Base-by-base conservation (phyloP, 2,888 invertebrate species). In the Clusia tigrina region DNA sequence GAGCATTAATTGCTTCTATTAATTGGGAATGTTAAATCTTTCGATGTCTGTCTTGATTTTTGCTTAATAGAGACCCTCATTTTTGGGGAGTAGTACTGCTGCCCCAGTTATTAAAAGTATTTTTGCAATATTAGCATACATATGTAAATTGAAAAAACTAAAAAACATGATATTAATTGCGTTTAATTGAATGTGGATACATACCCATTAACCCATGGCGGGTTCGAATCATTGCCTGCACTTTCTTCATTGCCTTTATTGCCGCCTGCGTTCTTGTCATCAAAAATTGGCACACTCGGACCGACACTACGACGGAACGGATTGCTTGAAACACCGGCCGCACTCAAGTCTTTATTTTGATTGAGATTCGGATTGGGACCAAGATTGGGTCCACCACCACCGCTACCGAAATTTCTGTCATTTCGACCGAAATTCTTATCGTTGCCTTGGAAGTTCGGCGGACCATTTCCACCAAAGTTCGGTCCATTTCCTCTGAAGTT, bases 271-370 rank as follows among this genome's bases (percentile, higher is more conserved):
- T 5, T 15, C 15, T 2, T n/a, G n/a, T 66, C 65, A 57, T 67
- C 69, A n/a, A 70, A 71, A 17, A 17, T 64, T 38, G 69, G 64
- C 0, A 32, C 46, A 12, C 62, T 62, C 1, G 68, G 56, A 26
- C 69, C 74, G 20, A 60, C 65, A 15, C 66, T 71, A 2, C 80
- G 75, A 22, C 75, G 71, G 60, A 79, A 80, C 15, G 80, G 80
- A 71, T 78, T 80, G 48, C 22, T 48, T 15, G 42, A 12, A 23
- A 53, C 65, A 6, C 66, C 58, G 57, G 68, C 67, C 52, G 65
- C 70, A 60, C 68, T 32, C 56, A 61, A 15, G 65, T 64, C 26
- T 9, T 6, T n/a, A 25, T 38, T 57, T 53, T 42, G 42, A 57
- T 63, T 62, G 57, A 63, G 64, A 46, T 66, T 66, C 2, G 52